A percentile compares a stretch with the other conserved stretches of the same genome.
Evolutionary conservation across 2,888 invertebrate genomes (phyloP).

Genomic region (Colostygia pectinataria): DNA sequence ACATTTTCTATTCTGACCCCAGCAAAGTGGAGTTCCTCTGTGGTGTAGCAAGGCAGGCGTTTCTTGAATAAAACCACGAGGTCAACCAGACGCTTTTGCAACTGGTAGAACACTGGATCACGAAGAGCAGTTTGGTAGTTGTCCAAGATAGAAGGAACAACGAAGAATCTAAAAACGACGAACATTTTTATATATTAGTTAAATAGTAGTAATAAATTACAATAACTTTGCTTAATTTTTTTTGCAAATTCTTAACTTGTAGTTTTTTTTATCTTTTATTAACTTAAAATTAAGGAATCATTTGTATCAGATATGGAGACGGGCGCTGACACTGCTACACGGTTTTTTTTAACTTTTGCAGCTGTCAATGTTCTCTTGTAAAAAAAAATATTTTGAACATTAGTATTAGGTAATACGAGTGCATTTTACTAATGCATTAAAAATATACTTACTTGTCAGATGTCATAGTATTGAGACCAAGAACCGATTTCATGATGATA

Average conservation of each 20-base stretch:
- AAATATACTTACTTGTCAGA: conserved; percentile 62
- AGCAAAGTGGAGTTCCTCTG: conserved; percentile 84
- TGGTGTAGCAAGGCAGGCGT: conserved; percentile 83
- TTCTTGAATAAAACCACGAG: conserved; percentile 84
- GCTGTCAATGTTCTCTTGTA: no score
- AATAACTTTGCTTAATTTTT: no score
- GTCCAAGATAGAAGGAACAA: conserved; percentile 84
- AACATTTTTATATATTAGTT: no score
- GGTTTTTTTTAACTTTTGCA: no score
- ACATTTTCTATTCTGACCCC: conserved; percentile 86
- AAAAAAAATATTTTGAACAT: no score
- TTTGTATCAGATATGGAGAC: no score
- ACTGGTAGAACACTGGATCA: conserved; percentile 88
- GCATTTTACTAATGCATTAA: neutral
- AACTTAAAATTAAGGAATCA: no score
- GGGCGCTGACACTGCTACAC: no score
- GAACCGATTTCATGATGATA: conserved; percentile 76
- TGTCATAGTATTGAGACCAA: conserved; percentile 62
- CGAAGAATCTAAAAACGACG: conserved; percentile 64
- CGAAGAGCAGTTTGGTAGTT: conserved; percentile 86
- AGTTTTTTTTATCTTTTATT: no score
- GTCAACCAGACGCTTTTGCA: conserved; percentile 84
- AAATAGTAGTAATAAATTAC: no score
- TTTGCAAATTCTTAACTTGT: no score
- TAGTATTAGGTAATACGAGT: no score